phyloP scores from a whole-genome alignment of 2,113 vertebrate species.

The Thomomys bottae region DNA sequence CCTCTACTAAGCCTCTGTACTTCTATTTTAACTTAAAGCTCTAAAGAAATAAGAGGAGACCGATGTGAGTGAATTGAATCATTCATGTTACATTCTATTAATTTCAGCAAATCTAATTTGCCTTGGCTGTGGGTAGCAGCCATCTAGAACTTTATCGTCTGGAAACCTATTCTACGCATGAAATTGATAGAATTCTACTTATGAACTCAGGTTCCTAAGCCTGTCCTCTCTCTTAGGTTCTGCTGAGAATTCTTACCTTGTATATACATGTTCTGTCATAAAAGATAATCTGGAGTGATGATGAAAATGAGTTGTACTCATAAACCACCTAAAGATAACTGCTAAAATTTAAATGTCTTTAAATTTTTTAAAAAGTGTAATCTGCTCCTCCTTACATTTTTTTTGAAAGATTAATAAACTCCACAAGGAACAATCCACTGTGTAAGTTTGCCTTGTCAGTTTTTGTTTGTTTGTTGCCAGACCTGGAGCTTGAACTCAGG shows the following conservation, averaged over 20 bases:
- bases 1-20: neutral
- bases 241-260: slow-evolving; percentile 7
- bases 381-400: slow-evolving; percentile 30
- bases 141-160: slow-evolving; percentile 39
- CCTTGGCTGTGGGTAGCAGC: slow-evolving; percentile 45
- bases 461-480: too few species aligned
- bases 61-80: slow-evolving; percentile 56
- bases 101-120: slow-evolving; percentile 66
- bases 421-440: neutral
- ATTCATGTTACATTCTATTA: slow-evolving; percentile 49
- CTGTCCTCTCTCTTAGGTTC: neutral
- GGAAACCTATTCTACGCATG: slow-evolving; percentile 18
- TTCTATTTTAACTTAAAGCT: slow-evolving; percentile 11
- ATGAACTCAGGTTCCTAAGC: slow-evolving; percentile 1
- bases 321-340: too few species aligned
- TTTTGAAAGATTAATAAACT: slow-evolving; percentile 45
- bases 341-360: too few species aligned
- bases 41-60: slow-evolving; percentile 39
- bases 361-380: too few species aligned
- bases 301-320: too few species aligned
- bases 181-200: slow-evolving; percentile 43
- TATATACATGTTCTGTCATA: neutral
- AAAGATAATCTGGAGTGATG: neutral
- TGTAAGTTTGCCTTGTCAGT: neutral
- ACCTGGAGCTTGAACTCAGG: too few species aligned